Evolutionary conservation across 2,797 vertebrate species (phyloP).

Genomic region (Anolis apletophallus): DNA sequence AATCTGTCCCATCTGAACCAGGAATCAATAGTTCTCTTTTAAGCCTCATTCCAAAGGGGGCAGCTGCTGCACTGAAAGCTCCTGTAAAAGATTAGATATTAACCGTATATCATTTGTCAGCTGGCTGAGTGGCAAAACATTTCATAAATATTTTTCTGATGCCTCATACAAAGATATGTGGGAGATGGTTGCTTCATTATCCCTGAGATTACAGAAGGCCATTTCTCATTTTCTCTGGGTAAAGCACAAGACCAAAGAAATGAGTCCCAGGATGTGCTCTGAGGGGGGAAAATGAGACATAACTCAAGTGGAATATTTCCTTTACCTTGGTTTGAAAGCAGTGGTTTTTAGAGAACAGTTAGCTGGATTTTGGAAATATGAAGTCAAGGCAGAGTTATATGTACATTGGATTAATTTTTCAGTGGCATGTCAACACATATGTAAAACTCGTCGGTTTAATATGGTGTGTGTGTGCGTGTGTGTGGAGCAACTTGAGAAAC

Average conservation of each 20-base stretch:
- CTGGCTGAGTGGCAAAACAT: slow-evolving; percentile 42
- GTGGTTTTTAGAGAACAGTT: too few relatives aligned
- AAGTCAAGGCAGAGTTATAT: too few relatives aligned
- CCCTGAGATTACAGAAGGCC: not conserved
- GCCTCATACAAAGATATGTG: slow-evolving; percentile 7
- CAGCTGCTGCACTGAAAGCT: slow-evolving; percentile 44
- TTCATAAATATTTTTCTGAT: slow-evolving; percentile 56
- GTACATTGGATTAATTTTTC: too few relatives aligned
- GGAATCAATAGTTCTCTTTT: slow-evolving; percentile 64
- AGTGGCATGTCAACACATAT: too few relatives aligned
- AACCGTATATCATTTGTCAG: slow-evolving; percentile 49
- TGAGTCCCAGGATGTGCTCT: not conserved
- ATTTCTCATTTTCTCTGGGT: slow-evolving; percentile 21
- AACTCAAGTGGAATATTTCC: slow-evolving; percentile 14
- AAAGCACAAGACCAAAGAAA: slow-evolving; percentile 21
- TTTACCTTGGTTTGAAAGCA: not conserved
- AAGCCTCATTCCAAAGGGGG: slow-evolving; percentile 41
- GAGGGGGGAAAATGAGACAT: not conserved
- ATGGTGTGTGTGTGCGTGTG: too few relatives aligned
- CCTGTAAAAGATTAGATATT: slow-evolving; percentile 40
- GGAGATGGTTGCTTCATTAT: not conserved
- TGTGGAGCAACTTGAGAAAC: too few relatives aligned
- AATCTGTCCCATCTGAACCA: slow-evolving; percentile 45
- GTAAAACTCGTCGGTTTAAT: too few relatives aligned
- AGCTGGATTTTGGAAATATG: not conserved